Evolutionary conservation across 1,140 invertebrate genomes (phyloP).

Genomic region (Parapsyche elsis): DNA sequence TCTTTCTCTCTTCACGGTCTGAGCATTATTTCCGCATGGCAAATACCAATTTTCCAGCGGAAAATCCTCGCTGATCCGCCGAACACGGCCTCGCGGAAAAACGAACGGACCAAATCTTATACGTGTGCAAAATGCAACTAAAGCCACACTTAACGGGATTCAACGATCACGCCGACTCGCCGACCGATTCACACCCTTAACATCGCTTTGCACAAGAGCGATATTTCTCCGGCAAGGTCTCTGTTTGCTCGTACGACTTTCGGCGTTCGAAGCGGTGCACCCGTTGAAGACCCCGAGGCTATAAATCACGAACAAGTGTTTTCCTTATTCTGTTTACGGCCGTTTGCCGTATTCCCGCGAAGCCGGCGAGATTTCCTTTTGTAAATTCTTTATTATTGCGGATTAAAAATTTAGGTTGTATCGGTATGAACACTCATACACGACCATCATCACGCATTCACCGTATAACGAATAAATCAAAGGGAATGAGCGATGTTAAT

Average conservation of each 20-base stretch:
- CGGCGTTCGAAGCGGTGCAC: neutral
- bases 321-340: constrained; percentile 37
- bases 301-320: constrained; percentile 38
- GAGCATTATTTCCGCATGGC: constrained; percentile 34
- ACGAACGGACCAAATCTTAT: constrained; percentile 38
- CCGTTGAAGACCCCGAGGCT: neutral
- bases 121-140: constrained; percentile 38
- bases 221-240: neutral
- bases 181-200: neutral
- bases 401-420: neutral
- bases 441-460: too few relatives aligned
- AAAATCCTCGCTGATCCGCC: constrained; percentile 39
- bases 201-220: neutral
- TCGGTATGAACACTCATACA: neutral
- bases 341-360: neutral
- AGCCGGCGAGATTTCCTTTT: neutral
- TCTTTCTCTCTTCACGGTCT: neutral
- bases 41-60: constrained; percentile 36
- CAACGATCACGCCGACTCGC: neutral
- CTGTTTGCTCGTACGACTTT: neutral
- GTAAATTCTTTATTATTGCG: neutral
- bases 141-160: constrained; percentile 31
- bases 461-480: too few relatives aligned
- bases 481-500: too few relatives aligned
- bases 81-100: constrained; percentile 27